Conservation (phyloP, 92 coral and sea anemone genomes). For the Muricea muricata region DNA sequence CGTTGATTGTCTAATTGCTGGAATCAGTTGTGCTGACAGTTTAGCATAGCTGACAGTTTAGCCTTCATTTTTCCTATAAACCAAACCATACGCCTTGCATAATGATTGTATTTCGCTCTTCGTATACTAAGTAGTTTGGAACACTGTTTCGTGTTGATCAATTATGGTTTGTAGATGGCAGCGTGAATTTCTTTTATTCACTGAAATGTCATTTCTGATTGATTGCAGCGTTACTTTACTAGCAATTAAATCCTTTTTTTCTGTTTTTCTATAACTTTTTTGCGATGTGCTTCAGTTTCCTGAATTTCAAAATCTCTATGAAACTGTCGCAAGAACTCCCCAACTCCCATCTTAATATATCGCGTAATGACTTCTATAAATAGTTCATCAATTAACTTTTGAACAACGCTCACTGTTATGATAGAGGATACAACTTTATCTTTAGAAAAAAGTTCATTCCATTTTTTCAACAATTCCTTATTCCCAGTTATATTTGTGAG, state of each 20-base stretch:
- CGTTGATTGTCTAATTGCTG: not conserved
- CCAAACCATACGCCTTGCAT: slow-evolving; percentile 46
- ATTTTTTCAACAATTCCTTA: not conserved
- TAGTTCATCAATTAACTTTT: not conserved
- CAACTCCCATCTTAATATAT: slow-evolving; percentile 10
- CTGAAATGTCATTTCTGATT: slow-evolving; percentile 15
- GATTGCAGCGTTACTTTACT: slow-evolving; percentile 39
- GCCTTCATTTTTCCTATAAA: slow-evolving; percentile 25
- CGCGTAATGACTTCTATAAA: not conserved
- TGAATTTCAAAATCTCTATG: not conserved
- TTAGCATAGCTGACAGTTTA: no score
- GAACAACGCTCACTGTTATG: not conserved
- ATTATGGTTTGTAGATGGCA: not conserved
- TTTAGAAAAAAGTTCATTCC: slow-evolving; percentile 8
- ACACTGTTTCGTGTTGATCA: not conserved
- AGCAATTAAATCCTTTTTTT: not conserved
- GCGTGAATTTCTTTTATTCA: not conserved
- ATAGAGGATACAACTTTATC: not conserved
- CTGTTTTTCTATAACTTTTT: not conserved
- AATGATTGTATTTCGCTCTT: slow-evolving; percentile 31
- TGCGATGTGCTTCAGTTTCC: slow-evolving; percentile 1
- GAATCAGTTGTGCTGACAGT: not conserved
- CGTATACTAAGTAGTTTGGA: not conserved
- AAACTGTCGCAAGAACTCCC: not conserved
- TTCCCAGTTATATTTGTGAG: not conserved